phyloP scores from a whole-genome alignment of 2,797 vertebrate genomes.

The Scomberomorus guttatus region DNA sequence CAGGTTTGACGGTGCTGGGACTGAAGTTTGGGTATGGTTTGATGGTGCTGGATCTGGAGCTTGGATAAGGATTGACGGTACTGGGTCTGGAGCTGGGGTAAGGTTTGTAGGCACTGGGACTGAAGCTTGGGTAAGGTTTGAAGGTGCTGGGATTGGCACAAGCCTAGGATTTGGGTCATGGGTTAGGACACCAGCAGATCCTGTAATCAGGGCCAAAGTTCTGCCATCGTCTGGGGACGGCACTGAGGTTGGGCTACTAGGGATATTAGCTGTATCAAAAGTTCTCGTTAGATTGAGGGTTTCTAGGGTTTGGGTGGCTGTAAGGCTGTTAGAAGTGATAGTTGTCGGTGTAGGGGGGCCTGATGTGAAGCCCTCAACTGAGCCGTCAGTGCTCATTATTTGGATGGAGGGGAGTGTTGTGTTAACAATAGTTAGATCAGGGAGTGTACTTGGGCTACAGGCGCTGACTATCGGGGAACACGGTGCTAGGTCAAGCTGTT shows the following conservation, averaged over 20 bases:
- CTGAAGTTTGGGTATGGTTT: background rate
- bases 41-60: background rate
- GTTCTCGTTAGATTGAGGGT: conserved; percentile 43
- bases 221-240: conserved; percentile 49
- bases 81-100: background rate
- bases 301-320: conserved; percentile 5
- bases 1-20: conserved; percentile 7
- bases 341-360: conserved; percentile 29
- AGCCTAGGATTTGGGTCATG: conserved; percentile 29
- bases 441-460: conserved; percentile 45
- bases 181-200: conserved; percentile 10
- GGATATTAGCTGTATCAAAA: conserved; percentile 35
- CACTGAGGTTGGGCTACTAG: conserved; percentile 32
- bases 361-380: conserved; percentile 5
- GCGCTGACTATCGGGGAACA: conserved; percentile 29
- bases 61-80: background rate
- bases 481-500: conserved; percentile 40
- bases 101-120: background rate
- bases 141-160: conserved; percentile 20
- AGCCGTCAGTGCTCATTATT: conserved; percentile 11
- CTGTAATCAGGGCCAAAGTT: conserved; percentile 44
- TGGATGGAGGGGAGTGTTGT: conserved; percentile 31
- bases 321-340: conserved; percentile 7
- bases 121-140: conserved; percentile 13
- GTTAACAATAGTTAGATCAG: conserved; percentile 36